Evolutionary conservation across 2,888 invertebrate species (phyloP).

Genomic region (Athetis lepigone): DNA sequence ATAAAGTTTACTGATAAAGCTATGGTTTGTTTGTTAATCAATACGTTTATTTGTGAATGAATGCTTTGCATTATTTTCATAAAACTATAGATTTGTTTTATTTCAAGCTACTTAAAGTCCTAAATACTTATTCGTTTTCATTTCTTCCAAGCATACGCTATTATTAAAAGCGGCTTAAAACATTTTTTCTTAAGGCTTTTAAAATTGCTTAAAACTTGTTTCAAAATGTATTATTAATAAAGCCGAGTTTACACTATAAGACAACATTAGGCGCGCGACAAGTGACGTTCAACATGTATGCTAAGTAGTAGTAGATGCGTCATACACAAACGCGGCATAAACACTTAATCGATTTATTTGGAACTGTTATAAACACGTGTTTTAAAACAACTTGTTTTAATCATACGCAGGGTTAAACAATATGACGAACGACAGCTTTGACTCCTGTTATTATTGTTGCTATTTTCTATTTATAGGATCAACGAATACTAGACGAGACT

Average conservation of each 20-base stretch:
- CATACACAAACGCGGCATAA: constrained; percentile 25
- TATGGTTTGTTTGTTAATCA: constrained; percentile 17
- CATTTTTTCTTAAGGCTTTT: constrained; percentile 26
- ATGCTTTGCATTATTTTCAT: constrained; percentile 19
- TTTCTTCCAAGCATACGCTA: constrained; percentile 27
- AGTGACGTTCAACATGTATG: constrained; percentile 26
- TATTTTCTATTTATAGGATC: constrained; percentile 27
- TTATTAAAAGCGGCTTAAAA: constrained; percentile 26
- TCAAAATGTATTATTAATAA: constrained; percentile 26
- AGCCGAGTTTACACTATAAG: constrained; percentile 20
- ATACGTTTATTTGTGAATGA: constrained; percentile 22
- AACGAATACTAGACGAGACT: constrained; percentile 28
- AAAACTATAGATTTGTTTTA: constrained; percentile 22
- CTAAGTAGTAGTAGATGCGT: constrained; percentile 27
- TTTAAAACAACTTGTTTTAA: constrained; percentile 22
- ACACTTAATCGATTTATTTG: constrained; percentile 24
- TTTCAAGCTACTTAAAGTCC: constrained; percentile 30
- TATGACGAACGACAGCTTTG: constrained; percentile 20
- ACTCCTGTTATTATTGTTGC: constrained; percentile 21
- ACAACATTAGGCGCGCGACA: constrained; percentile 18
- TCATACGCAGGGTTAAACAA: constrained; percentile 18
- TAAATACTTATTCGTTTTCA: constrained; percentile 30
- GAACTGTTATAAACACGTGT: constrained; percentile 26
- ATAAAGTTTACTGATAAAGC: constrained; percentile 17
- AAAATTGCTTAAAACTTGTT: constrained; percentile 27